A percentile compares a stretch with the other conserved stretches of the same genome.
Evolutionary conservation across 2,797 vertebrate species (phyloP).

Genomic region (Anabacerthia variegaticeps): DNA sequence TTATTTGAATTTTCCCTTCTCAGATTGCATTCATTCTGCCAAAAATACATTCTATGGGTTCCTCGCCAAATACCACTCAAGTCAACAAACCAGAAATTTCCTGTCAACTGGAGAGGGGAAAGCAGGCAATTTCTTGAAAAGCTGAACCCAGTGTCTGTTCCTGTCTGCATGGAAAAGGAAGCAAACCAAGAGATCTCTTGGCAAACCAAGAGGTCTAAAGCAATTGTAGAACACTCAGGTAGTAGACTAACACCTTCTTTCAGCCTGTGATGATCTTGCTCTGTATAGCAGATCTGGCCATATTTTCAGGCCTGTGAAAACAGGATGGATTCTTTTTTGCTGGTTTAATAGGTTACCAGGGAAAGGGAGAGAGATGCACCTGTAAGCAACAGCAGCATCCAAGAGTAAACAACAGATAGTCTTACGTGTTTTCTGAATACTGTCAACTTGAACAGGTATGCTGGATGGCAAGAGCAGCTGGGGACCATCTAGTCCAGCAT

Average conservation of each 20-base stretch:
- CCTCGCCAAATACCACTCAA: background rate
- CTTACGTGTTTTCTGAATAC: background rate
- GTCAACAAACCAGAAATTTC: slow-evolving; percentile 29
- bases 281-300: background rate
- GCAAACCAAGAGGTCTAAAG: background rate
- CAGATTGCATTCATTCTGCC: background rate
- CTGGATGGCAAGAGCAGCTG: background rate
- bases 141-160: background rate
- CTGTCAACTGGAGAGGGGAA: background rate
- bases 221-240: background rate
- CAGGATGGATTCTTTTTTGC: background rate
- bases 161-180: background rate
- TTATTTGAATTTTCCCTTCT: background rate
- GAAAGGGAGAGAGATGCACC: background rate
- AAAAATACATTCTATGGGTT: background rate
- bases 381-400: background rate
- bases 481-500: background rate
- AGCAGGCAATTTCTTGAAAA: background rate
- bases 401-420: background rate
- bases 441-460: background rate
- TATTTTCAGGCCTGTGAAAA: background rate
- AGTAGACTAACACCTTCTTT: background rate
- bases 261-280: background rate
- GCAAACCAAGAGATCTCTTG: background rate
- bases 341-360: background rate